Percentiles rank a stretch among this genome's conserved stretches.
Evolutionary conservation across 1,140 invertebrate species (phyloP).

Genomic region (Probaryconus sp.): DNA sequence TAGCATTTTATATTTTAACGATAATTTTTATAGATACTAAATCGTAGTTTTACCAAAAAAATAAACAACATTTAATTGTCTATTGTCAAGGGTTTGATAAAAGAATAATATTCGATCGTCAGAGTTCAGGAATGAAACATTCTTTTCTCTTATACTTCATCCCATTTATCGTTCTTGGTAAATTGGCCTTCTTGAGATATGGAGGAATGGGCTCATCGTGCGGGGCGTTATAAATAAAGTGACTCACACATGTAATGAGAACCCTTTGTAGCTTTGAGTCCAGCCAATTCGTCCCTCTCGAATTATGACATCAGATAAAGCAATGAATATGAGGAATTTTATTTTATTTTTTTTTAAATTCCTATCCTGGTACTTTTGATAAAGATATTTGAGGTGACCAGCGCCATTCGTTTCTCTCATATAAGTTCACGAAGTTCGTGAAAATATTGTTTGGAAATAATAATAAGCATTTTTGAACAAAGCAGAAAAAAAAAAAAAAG

Average conservation of each 20-base stretch:
- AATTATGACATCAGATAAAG: constrained; percentile 57
- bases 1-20: too few relatives aligned
- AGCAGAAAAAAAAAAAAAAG: too few relatives aligned
- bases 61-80: background rate
- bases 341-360: constrained; percentile 22
- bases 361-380: background rate
- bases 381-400: too few relatives aligned
- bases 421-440: too few relatives aligned
- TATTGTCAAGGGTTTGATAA: constrained; percentile 17
- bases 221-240: constrained; percentile 57
- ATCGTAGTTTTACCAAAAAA: too few relatives aligned
- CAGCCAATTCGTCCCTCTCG: constrained; percentile 53
- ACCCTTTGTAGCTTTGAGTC: constrained; percentile 51
- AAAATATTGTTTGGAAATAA: too few relatives aligned
- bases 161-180: constrained; percentile 40
- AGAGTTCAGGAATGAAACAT: constrained; percentile 27
- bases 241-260: constrained; percentile 52
- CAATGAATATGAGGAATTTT: constrained; percentile 26
- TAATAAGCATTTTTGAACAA: too few relatives aligned
- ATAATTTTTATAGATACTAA: too few relatives aligned
- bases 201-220: constrained; percentile 42
- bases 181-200: constrained; percentile 51
- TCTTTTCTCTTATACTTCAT: constrained; percentile 39
- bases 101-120: constrained; percentile 31
- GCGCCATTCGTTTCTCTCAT: too few relatives aligned